phyloP scores from a whole-genome alignment of 2,888 invertebrate species.

The Gryllus longicercus region DNA sequence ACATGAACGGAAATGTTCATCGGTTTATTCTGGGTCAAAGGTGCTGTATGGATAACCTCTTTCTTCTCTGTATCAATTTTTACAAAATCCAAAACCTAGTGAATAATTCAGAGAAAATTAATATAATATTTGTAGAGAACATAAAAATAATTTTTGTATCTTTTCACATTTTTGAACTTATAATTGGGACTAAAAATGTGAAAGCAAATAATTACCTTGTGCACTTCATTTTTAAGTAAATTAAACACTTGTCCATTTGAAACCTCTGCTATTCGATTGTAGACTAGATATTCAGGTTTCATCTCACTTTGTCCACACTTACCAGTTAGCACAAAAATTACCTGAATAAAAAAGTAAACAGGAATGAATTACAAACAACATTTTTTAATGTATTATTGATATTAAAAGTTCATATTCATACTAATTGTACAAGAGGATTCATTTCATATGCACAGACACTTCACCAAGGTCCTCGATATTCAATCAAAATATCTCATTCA shows the following conservation, averaged over 20 bases:
- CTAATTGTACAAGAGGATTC: too few relatives aligned
- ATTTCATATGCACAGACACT: too few relatives aligned
- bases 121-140: too few relatives aligned
- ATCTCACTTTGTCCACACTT: conserved; percentile 58
- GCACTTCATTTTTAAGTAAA: conserved; percentile 65
- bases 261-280: conserved; percentile 65
- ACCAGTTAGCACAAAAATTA: conserved; percentile 71
- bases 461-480: too few relatives aligned
- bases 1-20: background rate
- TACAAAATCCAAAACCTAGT: background rate
- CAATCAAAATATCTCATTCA: too few relatives aligned
- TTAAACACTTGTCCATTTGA: conserved; percentile 71
- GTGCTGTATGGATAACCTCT: background rate
- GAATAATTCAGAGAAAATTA: conserved; percentile 31
- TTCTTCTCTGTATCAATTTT: background rate
- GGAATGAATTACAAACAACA: too few relatives aligned
- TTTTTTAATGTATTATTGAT: too few relatives aligned
- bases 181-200: too few relatives aligned
- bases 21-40: background rate
- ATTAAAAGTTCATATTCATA: too few relatives aligned
- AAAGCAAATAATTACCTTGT: conserved; percentile 51
- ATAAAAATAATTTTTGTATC: too few relatives aligned
- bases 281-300: conserved; percentile 61
- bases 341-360: conserved; percentile 47
- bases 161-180: too few relatives aligned